A percentile compares a stretch with the other conserved stretches of the same genome.
phyloP scores from a whole-genome alignment of 2,888 invertebrate species.

The Ischnura elegans region DNA sequence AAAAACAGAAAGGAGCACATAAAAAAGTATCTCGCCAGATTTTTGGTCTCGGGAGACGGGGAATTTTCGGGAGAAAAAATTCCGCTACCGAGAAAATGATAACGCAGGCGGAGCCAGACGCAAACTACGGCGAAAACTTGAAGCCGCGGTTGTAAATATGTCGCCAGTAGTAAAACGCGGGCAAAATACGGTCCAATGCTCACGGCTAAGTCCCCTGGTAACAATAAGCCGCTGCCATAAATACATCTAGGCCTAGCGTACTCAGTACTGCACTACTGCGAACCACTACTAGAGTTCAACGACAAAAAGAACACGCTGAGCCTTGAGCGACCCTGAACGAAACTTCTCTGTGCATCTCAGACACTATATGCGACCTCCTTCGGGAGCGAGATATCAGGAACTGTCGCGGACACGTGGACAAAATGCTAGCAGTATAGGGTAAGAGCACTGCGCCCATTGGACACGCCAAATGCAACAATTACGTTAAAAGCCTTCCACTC shows the following conservation, averaged over 20 bases:
- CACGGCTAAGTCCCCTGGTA: slow-evolving; percentile 15
- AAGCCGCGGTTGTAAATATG: slow-evolving; percentile 44
- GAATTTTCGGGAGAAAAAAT: neutral
- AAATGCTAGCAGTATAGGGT: neutral
- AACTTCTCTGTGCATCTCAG: neutral
- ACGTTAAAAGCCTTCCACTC: neutral
- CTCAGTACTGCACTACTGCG: neutral
- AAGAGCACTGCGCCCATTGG: neutral
- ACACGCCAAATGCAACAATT: slow-evolving; percentile 2
- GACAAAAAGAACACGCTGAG: neutral
- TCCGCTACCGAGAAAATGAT: neutral
- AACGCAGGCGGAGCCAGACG: neutral
- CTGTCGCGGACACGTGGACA: neutral
- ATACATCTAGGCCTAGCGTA: slow-evolving; percentile 10
- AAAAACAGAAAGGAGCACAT: neutral
- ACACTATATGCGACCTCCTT: neutral
- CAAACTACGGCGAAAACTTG: neutral
- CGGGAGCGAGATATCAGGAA: neutral
- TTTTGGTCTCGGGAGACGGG: neutral
- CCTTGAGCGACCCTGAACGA: neutral
- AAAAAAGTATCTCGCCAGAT: neutral
- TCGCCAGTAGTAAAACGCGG: slow-evolving; percentile 12
- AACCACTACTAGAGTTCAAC: neutral
- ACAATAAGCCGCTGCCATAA: slow-evolving; percentile 19
- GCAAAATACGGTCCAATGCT: slow-evolving; percentile 50